These are phyloP conservation scores for Leptatherina wallacei DNA, from an alignment of 2,797 vertebrate species.

Conservation along the genomic window DNA sequence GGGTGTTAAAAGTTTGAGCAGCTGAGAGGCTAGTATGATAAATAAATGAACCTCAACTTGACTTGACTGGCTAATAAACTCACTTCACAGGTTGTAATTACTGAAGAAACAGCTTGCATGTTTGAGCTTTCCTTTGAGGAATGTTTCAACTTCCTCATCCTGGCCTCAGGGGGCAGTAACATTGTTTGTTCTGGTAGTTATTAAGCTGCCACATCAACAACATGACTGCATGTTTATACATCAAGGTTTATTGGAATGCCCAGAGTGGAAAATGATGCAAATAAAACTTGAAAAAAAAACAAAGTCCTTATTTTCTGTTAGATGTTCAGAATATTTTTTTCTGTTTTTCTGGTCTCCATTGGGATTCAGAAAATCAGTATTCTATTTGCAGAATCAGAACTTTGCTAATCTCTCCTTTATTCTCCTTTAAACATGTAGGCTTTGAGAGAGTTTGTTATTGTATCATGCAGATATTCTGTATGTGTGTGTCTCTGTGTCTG, in stretches of 20 bases:
- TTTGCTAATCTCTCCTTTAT: constrained; percentile 12
- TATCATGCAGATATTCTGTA: constrained; percentile 6
- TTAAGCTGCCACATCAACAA: constrained; percentile 57
- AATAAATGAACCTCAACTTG: neutral
- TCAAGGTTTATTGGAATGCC: constrained; percentile 11
- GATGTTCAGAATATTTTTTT: constrained; percentile 32
- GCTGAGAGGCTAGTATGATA: neutral
- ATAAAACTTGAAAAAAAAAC: constrained; percentile 20
- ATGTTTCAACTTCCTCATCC: constrained; percentile 73
- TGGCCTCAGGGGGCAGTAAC: constrained; percentile 59
- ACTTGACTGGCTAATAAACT: constrained; percentile 13
- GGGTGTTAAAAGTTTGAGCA: constrained; percentile 3
- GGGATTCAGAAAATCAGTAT: constrained; percentile 20
- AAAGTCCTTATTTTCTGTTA: constrained; percentile 1
- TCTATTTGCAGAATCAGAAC: constrained; percentile 32
- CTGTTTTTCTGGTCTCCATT: constrained; percentile 30
- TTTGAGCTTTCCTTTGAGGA: constrained; percentile 62
- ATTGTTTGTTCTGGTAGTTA: constrained; percentile 70
- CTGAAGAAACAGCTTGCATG: constrained; percentile 35
- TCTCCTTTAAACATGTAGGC: constrained; percentile 5
- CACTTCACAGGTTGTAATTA: constrained; percentile 63
- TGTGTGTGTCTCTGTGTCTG: constrained; percentile 22
- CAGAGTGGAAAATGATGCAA: neutral
- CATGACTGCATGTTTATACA: constrained; percentile 34
- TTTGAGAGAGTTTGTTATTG: constrained; percentile 8